Evolutionary conservation across 2,888 invertebrate species (phyloP).

Genomic region (Hypercompe scribonia): DNA sequence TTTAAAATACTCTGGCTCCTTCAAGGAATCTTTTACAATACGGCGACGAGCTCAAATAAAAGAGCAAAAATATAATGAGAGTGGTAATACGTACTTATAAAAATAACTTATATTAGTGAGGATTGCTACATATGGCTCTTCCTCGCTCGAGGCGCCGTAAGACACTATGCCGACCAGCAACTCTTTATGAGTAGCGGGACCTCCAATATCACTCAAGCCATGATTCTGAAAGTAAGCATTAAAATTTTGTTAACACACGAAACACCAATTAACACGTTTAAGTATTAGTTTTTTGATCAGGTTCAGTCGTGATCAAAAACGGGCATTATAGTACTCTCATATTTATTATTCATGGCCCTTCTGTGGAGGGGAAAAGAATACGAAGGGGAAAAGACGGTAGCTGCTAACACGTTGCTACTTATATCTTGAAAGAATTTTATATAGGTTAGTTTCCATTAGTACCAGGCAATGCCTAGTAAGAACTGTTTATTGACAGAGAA

Average conservation of each 20-base stretch:
- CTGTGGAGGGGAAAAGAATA: background rate
- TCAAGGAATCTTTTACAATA: background rate
- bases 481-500: too few relatives aligned
- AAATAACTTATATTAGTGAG: conserved; percentile 76
- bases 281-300: too few relatives aligned
- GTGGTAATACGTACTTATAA: conserved; percentile 55
- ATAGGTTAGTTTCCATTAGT: too few relatives aligned
- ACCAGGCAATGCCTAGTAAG: too few relatives aligned
- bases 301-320: background rate
- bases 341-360: background rate
- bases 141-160: conserved; percentile 52
- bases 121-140: conserved; percentile 58
- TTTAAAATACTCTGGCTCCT: background rate
- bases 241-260: background rate
- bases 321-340: background rate
- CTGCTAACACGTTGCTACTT: too few relatives aligned
- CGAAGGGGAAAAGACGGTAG: background rate
- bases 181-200: conserved; percentile 61
- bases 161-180: conserved; percentile 69
- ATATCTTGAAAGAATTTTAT: too few relatives aligned
- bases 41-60: background rate
- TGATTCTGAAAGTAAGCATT: conserved; percentile 54
- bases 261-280: background rate
- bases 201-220: conserved; percentile 70
- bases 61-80: too few relatives aligned